Conservation (phyloP, 2,888 invertebrate genomes). For the Brachylomia viminalis region DNA sequence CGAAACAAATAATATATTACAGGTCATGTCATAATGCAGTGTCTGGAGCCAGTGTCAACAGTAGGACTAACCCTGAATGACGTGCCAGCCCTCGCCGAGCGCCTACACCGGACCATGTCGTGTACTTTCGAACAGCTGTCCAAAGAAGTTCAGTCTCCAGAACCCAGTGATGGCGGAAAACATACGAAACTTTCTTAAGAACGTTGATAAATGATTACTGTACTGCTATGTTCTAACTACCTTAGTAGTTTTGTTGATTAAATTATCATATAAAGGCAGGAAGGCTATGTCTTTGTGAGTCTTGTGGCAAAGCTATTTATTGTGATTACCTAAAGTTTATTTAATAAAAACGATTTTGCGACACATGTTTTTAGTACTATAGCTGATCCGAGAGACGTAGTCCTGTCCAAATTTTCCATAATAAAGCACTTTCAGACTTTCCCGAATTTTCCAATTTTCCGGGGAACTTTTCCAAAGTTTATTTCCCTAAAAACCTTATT, state of each 20-base stretch:
- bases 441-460: too few relatives aligned
- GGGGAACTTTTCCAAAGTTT: too few relatives aligned
- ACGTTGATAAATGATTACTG: constrained; percentile 11
- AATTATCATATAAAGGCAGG: neutral
- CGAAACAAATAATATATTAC: constrained; percentile 50
- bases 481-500: too few relatives aligned
- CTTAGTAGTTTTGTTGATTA: too few relatives aligned
- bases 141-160: constrained; percentile 72
- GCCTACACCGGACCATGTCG: constrained; percentile 77
- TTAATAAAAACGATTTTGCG: too few relatives aligned
- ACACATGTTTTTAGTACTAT: too few relatives aligned
- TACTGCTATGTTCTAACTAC: too few relatives aligned
- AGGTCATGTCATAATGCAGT: constrained; percentile 83
- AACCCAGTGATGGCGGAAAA: constrained; percentile 9
- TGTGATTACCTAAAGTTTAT: too few relatives aligned
- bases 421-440: too few relatives aligned
- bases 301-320: neutral
- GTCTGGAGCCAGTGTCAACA: constrained; percentile 83
- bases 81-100: constrained; percentile 79
- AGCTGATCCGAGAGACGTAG: too few relatives aligned
- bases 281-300: neutral
- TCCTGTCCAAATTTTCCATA: too few relatives aligned
- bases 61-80: constrained; percentile 78
- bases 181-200: constrained; percentile 8
- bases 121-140: constrained; percentile 75